These are phyloP conservation scores for Rhinolophus sinicus DNA, from an alignment of 2,113 vertebrate genomes.

Conservation along the genomic window DNA sequence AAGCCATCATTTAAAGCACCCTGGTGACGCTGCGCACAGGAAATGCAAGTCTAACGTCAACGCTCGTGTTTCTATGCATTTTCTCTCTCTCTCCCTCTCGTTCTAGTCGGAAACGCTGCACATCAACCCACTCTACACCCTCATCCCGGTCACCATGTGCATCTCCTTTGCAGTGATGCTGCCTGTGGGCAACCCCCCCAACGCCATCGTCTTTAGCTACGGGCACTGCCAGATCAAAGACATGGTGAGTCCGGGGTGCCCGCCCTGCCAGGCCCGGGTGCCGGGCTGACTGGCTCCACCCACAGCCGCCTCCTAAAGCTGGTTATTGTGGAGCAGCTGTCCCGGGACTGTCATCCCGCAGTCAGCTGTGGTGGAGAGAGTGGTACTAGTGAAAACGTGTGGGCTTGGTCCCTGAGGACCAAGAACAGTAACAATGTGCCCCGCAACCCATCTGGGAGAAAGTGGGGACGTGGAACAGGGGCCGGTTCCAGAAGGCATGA, in stretches of 20 bases:
- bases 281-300: background rate
- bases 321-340: background rate
- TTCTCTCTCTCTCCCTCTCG: background rate
- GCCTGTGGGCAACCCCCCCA: conserved; percentile 98
- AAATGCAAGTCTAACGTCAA: background rate
- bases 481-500: background rate
- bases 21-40: rapidly evolving
- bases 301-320: background rate
- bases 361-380: background rate
- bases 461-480: background rate
- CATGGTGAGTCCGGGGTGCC: conserved; percentile 89
- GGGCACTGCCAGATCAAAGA: conserved; percentile 97
- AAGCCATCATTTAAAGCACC: background rate
- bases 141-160: conserved; percentile 98
- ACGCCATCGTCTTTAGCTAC: conserved; percentile 99
- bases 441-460: background rate
- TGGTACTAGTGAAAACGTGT: background rate
- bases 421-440: background rate
- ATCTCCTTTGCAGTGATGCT: conserved; percentile 99
- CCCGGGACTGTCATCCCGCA: background rate
- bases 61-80: background rate
- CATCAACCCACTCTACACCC: conserved; percentile 97
- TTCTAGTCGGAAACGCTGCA: conserved; percentile 94
- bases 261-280: background rate
- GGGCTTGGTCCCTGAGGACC: background rate